Percentiles rank a stretch among this genome's conserved stretches.
These are phyloP conservation scores for Fabriciana adippe DNA, from an alignment of 2,888 invertebrate genomes.

Conservation along the genomic window DNA sequence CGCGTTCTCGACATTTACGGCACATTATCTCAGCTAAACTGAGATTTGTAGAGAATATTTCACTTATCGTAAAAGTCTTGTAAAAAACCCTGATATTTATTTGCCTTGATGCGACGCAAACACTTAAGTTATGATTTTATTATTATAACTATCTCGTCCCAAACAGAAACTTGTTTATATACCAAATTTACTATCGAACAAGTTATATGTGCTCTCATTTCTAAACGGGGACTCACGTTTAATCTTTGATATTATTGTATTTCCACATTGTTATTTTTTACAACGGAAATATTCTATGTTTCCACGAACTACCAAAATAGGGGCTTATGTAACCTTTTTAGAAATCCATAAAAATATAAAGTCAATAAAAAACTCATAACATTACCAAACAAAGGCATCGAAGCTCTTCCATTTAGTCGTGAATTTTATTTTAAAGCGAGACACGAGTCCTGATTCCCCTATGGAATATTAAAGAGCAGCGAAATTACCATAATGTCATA, in stretches of 20 bases:
- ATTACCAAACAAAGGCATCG: constrained; percentile 50
- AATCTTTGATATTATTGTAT: no score
- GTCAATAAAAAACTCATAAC: constrained; percentile 39
- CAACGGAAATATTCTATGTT: background rate
- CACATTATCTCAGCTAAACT: constrained; percentile 30
- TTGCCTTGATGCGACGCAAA: constrained; percentile 16
- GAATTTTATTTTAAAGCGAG: constrained; percentile 48
- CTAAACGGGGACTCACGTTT: no score
- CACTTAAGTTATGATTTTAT: constrained; percentile 19
- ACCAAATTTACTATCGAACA: no score
- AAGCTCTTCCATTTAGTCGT: constrained; percentile 44
- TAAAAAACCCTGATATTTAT: constrained; percentile 30
- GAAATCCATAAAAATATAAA: constrained; percentile 32
- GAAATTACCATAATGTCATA: constrained; percentile 44
- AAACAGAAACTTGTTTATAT: background rate
- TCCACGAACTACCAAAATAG: constrained; percentile 18
- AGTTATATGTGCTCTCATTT: no score
- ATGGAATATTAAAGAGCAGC: constrained; percentile 48
- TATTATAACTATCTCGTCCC: background rate
- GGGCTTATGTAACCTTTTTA: constrained; percentile 19
- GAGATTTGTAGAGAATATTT: constrained; percentile 34
- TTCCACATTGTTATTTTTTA: no score
- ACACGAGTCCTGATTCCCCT: constrained; percentile 41
- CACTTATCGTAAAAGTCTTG: constrained; percentile 32
- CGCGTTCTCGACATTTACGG: constrained; percentile 38